A percentile compares a stretch with the other conserved stretches of the same genome.
Conservation (phyloP, 2,113 vertebrate genomes). For the Salvelinus fontinalis region DNA sequence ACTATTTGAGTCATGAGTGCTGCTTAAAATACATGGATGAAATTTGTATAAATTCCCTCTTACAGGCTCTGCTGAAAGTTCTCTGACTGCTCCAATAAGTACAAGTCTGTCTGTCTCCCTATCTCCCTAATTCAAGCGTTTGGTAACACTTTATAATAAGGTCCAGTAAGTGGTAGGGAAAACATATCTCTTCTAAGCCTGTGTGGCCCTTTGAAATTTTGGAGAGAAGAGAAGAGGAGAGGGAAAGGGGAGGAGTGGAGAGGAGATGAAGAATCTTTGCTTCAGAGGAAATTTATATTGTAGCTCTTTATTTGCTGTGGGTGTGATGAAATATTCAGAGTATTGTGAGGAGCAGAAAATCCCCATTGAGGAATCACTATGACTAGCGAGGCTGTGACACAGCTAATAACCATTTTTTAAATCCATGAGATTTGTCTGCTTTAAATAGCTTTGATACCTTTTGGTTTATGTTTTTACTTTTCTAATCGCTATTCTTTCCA, state of each 20-base stretch:
- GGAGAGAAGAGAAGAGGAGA: not conserved
- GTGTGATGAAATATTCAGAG: conserved; percentile 6
- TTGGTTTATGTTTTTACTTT: not conserved
- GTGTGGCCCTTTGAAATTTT: not conserved
- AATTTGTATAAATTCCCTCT: not conserved
- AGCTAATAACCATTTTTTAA: not conserved
- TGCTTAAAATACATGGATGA: not conserved
- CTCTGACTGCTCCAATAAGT: not conserved
- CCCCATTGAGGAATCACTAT: not conserved
- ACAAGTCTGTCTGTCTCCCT: not conserved
- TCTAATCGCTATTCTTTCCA: not conserved
- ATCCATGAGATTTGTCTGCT: not conserved
- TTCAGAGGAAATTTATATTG: not conserved
- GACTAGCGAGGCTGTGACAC: not conserved
- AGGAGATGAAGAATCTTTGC: not conserved
- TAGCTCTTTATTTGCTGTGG: not conserved
- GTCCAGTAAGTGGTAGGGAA: not conserved
- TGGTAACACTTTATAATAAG: not conserved
- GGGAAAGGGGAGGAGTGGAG: not conserved
- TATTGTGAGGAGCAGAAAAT: conserved; percentile 13
- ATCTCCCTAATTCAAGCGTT: conserved; percentile 1
- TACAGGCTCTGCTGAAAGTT: not conserved
- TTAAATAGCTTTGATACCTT: conserved; percentile 1
- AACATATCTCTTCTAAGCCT: not conserved
- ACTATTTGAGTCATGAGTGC: not conserved